Percentiles rank a stretch among this genome's conserved stretches.
These are phyloP conservation scores for Chrysopilus asiliformis DNA, from an alignment of 2,888 invertebrate species.

Conservation along the genomic window DNA sequence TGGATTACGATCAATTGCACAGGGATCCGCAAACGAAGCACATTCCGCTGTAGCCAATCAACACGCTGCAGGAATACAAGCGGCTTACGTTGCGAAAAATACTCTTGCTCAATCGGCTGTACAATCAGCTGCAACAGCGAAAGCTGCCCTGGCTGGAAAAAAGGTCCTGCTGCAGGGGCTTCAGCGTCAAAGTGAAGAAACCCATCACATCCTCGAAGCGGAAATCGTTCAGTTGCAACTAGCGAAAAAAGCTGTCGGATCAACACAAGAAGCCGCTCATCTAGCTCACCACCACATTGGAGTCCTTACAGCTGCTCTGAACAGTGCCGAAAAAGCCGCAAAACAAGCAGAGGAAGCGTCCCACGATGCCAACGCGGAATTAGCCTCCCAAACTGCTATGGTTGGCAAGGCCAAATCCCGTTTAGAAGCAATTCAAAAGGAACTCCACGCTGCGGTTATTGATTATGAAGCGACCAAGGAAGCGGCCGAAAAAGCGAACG, in stretches of 20 bases:
- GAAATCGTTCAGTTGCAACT: conserved; percentile 58
- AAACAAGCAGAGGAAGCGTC: conserved; percentile 57
- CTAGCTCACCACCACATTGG: conserved; percentile 51
- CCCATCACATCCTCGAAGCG: conserved; percentile 50
- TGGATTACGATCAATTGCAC: conserved; percentile 56
- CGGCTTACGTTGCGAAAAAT: conserved; percentile 65
- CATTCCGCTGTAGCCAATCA: conserved; percentile 60
- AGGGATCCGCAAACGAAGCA: conserved; percentile 64
- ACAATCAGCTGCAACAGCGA: conserved; percentile 53
- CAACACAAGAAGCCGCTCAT: conserved; percentile 50
- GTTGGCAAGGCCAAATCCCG: conserved; percentile 56
- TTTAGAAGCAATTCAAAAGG: conserved; percentile 47
- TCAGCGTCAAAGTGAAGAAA: conserved; percentile 61
- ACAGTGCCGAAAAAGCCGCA: conserved; percentile 47
- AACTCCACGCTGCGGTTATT: conserved; percentile 48
- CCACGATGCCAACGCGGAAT: conserved; percentile 53
- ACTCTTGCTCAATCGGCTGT: conserved; percentile 64
- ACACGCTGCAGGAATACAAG: conserved; percentile 63
- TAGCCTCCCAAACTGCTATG: conserved; percentile 60
- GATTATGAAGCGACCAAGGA: conserved; percentile 57
- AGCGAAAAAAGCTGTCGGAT: conserved; percentile 51
- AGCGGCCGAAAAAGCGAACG: conserved; percentile 51
- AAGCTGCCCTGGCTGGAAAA: conserved; percentile 54
- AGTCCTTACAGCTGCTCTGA: conserved; percentile 54
- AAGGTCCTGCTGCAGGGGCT: conserved; percentile 51